phyloP scores from a whole-genome alignment of 2,797 vertebrate genomes.

The Nannoperca australis region DNA sequence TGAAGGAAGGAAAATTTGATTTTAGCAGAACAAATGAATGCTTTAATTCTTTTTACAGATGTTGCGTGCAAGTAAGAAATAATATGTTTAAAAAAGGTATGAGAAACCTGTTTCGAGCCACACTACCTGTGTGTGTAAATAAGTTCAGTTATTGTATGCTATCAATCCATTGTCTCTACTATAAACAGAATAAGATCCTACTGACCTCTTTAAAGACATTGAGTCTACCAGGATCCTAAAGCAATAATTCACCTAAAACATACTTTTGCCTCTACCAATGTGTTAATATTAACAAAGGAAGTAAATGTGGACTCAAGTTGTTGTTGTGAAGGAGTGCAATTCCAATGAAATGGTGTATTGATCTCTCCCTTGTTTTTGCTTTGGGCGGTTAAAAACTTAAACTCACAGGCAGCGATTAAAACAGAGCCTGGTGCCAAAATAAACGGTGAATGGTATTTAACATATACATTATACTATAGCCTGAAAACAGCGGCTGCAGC shows the following conservation, averaged over 20 bases:
- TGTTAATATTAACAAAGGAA: not conserved
- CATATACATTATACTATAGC: not conserved
- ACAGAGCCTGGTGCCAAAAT: constrained; percentile 18
- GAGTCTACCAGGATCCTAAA: constrained; percentile 3
- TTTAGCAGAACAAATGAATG: not conserved
- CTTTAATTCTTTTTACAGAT: constrained; percentile 15
- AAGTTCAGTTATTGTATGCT: not conserved
- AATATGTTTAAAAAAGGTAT: not conserved
- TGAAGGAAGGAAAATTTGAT: not conserved
- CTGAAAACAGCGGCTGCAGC: constrained; percentile 8
- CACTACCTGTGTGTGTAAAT: not conserved
- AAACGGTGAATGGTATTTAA: constrained; percentile 31
- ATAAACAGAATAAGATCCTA: not conserved
- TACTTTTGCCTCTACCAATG: not conserved
- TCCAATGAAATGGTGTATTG: constrained; percentile 44
- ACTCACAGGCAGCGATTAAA: constrained; percentile 36
- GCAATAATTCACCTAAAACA: not conserved
- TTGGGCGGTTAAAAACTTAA: constrained; percentile 5
- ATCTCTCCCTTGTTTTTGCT: constrained; percentile 22
- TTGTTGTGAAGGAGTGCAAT: constrained; percentile 8
- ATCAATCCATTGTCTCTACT: not conserved
- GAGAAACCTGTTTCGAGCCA: not conserved
- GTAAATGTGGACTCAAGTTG: constrained; percentile 8
- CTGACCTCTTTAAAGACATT: not conserved
- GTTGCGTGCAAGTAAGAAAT: not conserved